These are phyloP conservation scores for Dilophus febrilis DNA, from an alignment of 2,888 invertebrate genomes.

Conservation along the genomic window DNA sequence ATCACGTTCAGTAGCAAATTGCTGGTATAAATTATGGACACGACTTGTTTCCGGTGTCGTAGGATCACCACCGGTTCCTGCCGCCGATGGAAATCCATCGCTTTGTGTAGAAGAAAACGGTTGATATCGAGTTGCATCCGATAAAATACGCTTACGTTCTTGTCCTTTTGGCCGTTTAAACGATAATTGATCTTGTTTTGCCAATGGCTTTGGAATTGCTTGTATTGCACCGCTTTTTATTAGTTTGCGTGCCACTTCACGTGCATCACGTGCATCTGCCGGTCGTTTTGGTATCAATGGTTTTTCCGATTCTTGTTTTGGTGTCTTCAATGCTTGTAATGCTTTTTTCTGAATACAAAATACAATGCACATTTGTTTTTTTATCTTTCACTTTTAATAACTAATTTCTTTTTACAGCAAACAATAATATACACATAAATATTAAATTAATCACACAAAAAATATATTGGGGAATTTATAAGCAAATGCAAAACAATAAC, in stretches of 20 bases:
- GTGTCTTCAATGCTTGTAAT: constrained; percentile 59
- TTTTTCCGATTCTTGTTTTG: constrained; percentile 80
- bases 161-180: constrained; percentile 80
- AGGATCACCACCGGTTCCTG: constrained; percentile 49
- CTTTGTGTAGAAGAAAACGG: constrained; percentile 76
- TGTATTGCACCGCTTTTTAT: constrained; percentile 84
- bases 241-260: constrained; percentile 88
- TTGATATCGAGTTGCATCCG: constrained; percentile 69
- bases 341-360: constrained; percentile 53
- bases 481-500: too few relatives aligned
- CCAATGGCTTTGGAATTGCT: constrained; percentile 67
- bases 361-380: neutral
- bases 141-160: constrained; percentile 46
- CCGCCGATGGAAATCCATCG: constrained; percentile 51
- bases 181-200: constrained; percentile 72
- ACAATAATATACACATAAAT: too few relatives aligned
- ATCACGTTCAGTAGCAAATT: constrained; percentile 51
- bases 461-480: too few relatives aligned
- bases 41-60: constrained; percentile 33
- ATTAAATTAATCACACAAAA: neutral
- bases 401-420: too few relatives aligned
- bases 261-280: constrained; percentile 79
- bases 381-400: neutral
- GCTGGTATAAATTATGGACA: constrained; percentile 42
- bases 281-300: constrained; percentile 67